These are phyloP conservation scores for Papilio helenus DNA, from an alignment of 1,140 invertebrate genomes.

Conservation along the genomic window DNA sequence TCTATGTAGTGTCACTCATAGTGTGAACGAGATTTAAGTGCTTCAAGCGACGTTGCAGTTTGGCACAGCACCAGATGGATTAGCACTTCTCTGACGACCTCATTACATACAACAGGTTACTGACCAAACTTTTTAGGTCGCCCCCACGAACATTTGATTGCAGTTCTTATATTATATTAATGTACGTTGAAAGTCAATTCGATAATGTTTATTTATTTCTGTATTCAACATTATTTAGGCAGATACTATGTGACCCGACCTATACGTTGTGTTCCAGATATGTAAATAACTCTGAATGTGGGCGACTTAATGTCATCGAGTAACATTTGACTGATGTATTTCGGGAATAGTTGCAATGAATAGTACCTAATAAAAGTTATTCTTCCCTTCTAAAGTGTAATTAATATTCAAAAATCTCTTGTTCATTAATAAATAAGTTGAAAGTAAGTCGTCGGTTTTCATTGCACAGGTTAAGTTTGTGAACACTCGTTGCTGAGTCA, in stretches of 20 bases:
- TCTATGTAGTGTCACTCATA: background rate
- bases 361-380: background rate
- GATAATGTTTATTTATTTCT: constrained; percentile 4
- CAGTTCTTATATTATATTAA: background rate
- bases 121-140: constrained; percentile 8
- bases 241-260: background rate
- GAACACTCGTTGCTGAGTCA: background rate
- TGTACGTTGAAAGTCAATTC: background rate
- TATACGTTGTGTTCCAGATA: background rate
- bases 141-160: background rate
- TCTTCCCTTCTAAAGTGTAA: background rate
- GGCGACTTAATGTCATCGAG: background rate
- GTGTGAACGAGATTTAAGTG: background rate
- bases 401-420: background rate
- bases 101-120: background rate
- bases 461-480: background rate
- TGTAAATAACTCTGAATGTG: background rate
- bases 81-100: constrained; percentile 19
- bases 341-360: background rate
- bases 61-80: constrained; percentile 5
- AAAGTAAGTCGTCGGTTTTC: no score
- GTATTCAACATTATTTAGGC: background rate
- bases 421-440: background rate
- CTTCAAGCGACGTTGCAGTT: background rate
- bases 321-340: background rate